These are phyloP conservation scores for Felis chaus DNA, from an alignment of 2,113 vertebrate genomes.

Conservation along the genomic window DNA sequence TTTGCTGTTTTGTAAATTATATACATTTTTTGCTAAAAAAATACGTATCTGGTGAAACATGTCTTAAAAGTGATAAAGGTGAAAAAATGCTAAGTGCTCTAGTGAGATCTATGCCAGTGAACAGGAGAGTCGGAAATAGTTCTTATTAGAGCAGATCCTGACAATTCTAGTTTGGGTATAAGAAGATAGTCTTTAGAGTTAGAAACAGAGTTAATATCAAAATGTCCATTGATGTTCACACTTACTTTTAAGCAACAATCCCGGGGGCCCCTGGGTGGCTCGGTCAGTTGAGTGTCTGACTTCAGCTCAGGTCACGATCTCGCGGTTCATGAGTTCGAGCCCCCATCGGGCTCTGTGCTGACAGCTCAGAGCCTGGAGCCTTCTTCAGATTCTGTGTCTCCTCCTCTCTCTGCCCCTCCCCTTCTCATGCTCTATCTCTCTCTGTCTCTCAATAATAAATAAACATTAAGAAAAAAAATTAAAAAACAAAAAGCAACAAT, in stretches of 20 bases:
- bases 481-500: not conserved
- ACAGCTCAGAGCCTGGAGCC: too few species aligned
- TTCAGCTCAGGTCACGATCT: too few species aligned
- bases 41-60: not conserved
- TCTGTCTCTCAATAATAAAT: too few species aligned
- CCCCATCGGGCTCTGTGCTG: too few species aligned
- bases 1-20: not conserved
- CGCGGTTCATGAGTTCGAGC: too few species aligned
- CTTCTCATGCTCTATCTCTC: too few species aligned
- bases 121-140: not conserved
- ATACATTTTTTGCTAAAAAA: not conserved
- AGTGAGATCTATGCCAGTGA: not conserved
- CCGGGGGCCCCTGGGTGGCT: too few species aligned
- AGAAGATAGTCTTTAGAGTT: not conserved
- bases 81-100: not conserved
- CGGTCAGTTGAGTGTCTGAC: too few species aligned
- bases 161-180: not conserved
- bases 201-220: not conserved
- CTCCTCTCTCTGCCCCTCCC: too few species aligned
- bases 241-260: not conserved
- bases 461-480: too few species aligned
- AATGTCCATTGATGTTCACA: not conserved
- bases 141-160: not conserved
- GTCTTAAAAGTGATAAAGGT: not conserved
- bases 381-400: too few species aligned